Base-by-base conservation (phyloP, 1,140 invertebrate genomes). In the Diachasmimorpha longicaudata region DNA sequence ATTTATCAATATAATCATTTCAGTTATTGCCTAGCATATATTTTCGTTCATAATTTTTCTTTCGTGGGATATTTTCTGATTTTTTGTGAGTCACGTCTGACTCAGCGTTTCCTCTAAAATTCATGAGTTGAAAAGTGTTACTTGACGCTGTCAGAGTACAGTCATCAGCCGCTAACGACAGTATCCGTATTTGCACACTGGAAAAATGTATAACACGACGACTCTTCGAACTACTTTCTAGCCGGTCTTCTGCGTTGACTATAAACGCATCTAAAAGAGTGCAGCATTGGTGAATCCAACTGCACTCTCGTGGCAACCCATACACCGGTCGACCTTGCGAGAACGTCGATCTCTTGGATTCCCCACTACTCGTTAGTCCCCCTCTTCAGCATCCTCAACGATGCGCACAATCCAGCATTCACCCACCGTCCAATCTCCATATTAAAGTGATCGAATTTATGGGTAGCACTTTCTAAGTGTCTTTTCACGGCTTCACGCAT, bases 281-380 rank as follows among this genome's bases (percentile, higher is more conserved):
- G 67, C 39, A 42, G 48, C 68, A 48, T 16, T 44, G 39, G 67
- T 66, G 14, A 46, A 48, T 69, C 21, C 46, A 19, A 72, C 71
- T 36, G 39, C 71, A 73, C 48, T 63, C 52, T 73, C 71, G 52
- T 58, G 71, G 48, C 48, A 63, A 76, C 39, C 46, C 69, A 70
- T 55, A 68, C 72, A 79, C 75, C 72, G 72, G 78, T 77, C 78
- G 78, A 79, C 78, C 78, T 79, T 79, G 78, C 70, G 75, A 69
- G 73, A 75, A 77, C 68, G 71, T 75, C 74, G 70, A 78, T 78
- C 72, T 78, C 55, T 55, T 16, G 19, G 67, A 67, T 52, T 37
- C 48, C 31, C 36, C 11, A 36, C 67, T 42, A 31, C 19, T 67
- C 19, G 55, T 46, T 48, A 63, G 39, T 42, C 39, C 39, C 9